Evolutionary conservation across 2,113 vertebrate genomes (phyloP).

Genomic region (Paratilapia polleni): DNA sequence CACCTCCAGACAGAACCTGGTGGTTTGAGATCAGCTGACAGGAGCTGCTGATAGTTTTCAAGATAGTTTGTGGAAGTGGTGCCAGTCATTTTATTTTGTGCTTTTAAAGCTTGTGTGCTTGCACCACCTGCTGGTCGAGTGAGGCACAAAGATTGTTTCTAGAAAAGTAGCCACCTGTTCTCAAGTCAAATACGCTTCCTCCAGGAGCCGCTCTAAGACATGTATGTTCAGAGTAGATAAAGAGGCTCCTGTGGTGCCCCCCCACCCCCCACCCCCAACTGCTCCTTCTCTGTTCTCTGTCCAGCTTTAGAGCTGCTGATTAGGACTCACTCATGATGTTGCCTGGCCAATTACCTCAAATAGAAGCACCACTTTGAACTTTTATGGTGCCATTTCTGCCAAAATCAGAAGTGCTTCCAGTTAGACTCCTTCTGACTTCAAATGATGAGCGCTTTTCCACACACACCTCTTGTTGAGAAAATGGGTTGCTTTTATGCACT

Average conservation of each 20-base stretch:
- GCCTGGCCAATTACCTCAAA: not conserved
- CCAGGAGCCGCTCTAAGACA: not conserved
- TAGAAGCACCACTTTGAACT: not conserved
- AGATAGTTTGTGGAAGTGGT: not conserved
- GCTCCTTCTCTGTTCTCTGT: not conserved
- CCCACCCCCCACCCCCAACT: not conserved
- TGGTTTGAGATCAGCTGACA: constrained; percentile 21
- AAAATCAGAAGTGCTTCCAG: not conserved
- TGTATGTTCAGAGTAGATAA: not conserved
- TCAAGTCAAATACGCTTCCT: not conserved
- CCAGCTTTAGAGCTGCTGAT: not conserved
- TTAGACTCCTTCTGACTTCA: not conserved
- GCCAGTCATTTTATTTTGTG: not conserved
- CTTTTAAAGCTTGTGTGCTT: not conserved
- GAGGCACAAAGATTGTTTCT: not conserved
- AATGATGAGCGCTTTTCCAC: not conserved
- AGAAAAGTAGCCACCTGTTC: not conserved
- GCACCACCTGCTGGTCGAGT: constrained; percentile 43
- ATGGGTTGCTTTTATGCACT: accelerated
- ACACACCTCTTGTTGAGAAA: not conserved
- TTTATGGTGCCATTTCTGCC: not conserved
- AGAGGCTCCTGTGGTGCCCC: not conserved
- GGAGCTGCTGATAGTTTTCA: not conserved
- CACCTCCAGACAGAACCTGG: not conserved
- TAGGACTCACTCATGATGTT: accelerated